A percentile compares a stretch with the other conserved stretches of the same genome.
Evolutionary conservation across 2,113 vertebrate species (phyloP).

Genomic region (Sula dactylatra): DNA sequence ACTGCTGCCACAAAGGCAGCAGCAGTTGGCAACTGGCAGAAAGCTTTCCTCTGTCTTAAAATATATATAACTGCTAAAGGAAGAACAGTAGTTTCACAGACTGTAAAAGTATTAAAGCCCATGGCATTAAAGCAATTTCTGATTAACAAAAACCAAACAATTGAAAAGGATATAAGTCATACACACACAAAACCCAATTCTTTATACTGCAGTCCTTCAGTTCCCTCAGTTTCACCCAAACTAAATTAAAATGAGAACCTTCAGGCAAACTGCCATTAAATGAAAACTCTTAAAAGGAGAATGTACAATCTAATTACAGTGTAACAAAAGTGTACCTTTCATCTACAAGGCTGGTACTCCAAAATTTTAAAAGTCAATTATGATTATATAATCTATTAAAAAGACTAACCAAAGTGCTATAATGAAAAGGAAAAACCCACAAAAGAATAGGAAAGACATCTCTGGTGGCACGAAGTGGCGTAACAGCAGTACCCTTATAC

Average conservation of each 20-base stretch:
- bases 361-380: conserved; percentile 58
- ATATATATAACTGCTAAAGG: neutral
- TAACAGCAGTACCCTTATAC: neutral
- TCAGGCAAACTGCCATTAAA: conserved; percentile 53
- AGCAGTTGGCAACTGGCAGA: conserved; percentile 20
- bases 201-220: neutral
- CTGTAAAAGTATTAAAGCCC: neutral
- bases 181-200: neutral
- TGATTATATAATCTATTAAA: conserved; percentile 52
- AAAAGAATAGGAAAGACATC: conserved; percentile 29
- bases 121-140: neutral
- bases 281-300: conserved; percentile 52
- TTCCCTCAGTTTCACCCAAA: conserved; percentile 31
- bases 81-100: neutral
- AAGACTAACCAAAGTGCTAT: conserved; percentile 27
- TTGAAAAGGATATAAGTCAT: neutral
- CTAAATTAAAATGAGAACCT: conserved; percentile 63
- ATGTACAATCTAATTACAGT: conserved; percentile 58
- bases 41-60: conserved; percentile 17
- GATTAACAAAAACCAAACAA: conserved; percentile 47
- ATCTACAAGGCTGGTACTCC: conserved; percentile 40
- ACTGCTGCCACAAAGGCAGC: conserved; percentile 8
- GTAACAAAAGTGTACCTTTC: conserved; percentile 66
- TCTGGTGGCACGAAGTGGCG: neutral
- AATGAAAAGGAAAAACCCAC: conserved; percentile 31